These are phyloP conservation scores for Clupea harengus DNA, from an alignment of 2,113 vertebrate genomes.

Conservation along the genomic window DNA sequence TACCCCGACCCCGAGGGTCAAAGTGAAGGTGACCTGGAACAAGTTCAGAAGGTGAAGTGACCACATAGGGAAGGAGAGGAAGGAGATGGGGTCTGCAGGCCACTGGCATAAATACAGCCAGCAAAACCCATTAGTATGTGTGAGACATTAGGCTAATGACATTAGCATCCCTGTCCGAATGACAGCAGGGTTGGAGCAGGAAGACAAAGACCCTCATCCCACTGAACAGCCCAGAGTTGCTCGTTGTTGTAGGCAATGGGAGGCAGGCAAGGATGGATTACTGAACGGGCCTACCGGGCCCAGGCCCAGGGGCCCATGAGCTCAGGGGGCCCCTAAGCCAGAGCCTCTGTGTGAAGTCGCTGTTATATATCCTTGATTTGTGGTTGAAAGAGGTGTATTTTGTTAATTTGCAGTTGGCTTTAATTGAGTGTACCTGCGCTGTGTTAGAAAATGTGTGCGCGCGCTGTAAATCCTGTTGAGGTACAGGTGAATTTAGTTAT, in stretches of 20 bases:
- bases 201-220: background rate
- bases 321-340: too few species aligned
- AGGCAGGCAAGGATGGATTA: too few species aligned
- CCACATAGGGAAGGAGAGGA: background rate
- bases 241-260: background rate
- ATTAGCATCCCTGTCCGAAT: background rate
- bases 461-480: too few species aligned
- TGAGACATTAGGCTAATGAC: background rate
- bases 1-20: background rate
- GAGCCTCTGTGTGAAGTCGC: too few species aligned
- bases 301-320: too few species aligned
- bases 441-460: too few species aligned
- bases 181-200: background rate
- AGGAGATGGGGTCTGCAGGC: background rate
- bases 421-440: too few species aligned
- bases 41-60: background rate
- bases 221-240: background rate
- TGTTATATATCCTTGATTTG: too few species aligned
- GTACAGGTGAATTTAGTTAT: too few species aligned
- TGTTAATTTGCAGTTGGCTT: too few species aligned
- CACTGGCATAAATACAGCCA: background rate
- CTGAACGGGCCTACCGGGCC: too few species aligned
- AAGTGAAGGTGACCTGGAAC: background rate
- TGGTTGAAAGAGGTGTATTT: too few species aligned
- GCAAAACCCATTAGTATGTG: background rate